Evolutionary conservation across 2,113 vertebrate genomes (phyloP).

Genomic region (Dryoscopus gambensis): DNA sequence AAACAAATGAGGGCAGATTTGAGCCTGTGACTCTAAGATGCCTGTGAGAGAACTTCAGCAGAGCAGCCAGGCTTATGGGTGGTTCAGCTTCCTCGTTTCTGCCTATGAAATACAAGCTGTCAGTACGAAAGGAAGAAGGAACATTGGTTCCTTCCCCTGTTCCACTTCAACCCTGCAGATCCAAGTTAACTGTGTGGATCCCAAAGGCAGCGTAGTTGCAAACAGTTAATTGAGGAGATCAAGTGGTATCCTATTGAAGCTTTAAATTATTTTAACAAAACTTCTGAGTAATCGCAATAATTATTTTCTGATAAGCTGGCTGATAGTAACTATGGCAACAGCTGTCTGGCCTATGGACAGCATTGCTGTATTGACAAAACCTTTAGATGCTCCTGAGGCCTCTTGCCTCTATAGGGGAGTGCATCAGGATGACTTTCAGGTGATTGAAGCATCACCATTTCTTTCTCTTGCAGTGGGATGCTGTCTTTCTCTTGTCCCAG

Average conservation of each 20-base stretch:
- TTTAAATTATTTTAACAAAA: constrained; percentile 65
- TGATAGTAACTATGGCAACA: constrained; percentile 82
- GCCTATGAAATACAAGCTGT: constrained; percentile 70
- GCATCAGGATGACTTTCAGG: constrained; percentile 52
- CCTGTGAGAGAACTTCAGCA: constrained; percentile 31
- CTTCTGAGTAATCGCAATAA: constrained; percentile 73
- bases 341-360: constrained; percentile 75
- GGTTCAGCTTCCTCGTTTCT: constrained; percentile 62
- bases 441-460: constrained; percentile 41
- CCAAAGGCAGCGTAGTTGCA: constrained; percentile 33
- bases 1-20: background rate
- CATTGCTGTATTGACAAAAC: constrained; percentile 71
- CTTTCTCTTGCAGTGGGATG: constrained; percentile 1
- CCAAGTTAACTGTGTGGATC: constrained; percentile 67
- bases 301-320: constrained; percentile 76
- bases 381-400: constrained; percentile 65
- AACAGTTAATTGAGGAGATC: constrained; percentile 63
- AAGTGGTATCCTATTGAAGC: background rate
- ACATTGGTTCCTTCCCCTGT: constrained; percentile 61
- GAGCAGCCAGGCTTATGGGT: constrained; percentile 14
- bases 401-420: constrained; percentile 59
- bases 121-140: constrained; percentile 66
- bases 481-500: constrained; percentile 20
- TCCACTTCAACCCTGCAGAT: constrained; percentile 27
- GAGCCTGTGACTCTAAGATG: constrained; percentile 36